These are phyloP conservation scores for Kryptolebias ocellatus DNA, from an alignment of 2,797 vertebrate genomes.

Conservation along the genomic window DNA sequence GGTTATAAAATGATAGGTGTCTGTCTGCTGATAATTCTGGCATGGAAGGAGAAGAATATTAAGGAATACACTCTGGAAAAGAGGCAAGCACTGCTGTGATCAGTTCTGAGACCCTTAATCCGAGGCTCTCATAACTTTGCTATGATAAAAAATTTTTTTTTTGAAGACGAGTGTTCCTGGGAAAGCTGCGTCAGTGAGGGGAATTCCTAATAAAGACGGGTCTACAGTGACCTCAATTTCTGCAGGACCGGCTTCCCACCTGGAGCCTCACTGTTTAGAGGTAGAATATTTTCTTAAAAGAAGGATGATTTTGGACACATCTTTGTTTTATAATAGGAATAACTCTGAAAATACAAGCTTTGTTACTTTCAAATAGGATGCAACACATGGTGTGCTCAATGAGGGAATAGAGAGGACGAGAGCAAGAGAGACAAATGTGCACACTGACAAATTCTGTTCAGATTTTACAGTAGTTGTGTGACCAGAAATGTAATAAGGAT, in stretches of 20 bases:
- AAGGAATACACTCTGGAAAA: constrained; percentile 90
- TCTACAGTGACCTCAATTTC: constrained; percentile 33
- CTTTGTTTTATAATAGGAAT: constrained; percentile 19
- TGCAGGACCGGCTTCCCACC: constrained; percentile 17
- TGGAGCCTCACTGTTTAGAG: constrained; percentile 21
- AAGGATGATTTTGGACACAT: constrained; percentile 10
- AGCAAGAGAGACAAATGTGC: no score
- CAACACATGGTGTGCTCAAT: not conserved
- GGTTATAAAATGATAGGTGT: constrained; percentile 89
- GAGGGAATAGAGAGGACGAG: no score
- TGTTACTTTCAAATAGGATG: constrained; percentile 1
- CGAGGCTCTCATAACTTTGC: constrained; percentile 12
- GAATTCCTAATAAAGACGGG: constrained; percentile 4
- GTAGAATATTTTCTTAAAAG: constrained; percentile 7
- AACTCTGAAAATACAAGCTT: constrained; percentile 9
- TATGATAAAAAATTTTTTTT: constrained; percentile 20
- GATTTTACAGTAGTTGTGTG: no score
- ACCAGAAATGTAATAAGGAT: not conserved
- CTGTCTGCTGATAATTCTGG: constrained; percentile 82
- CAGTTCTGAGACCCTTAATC: constrained; percentile 1
- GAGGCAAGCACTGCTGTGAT: constrained; percentile 61
- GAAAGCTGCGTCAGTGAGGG: constrained; percentile 19
- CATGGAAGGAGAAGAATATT: constrained; percentile 90
- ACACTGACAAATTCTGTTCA: no score
- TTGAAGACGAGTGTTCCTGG: constrained; percentile 19